Evolutionary conservation across 2,797 vertebrate species (phyloP), one percentile per base, ranked within the genome.

Genomic region (Odontamblyopus lacepedii): DNA sequence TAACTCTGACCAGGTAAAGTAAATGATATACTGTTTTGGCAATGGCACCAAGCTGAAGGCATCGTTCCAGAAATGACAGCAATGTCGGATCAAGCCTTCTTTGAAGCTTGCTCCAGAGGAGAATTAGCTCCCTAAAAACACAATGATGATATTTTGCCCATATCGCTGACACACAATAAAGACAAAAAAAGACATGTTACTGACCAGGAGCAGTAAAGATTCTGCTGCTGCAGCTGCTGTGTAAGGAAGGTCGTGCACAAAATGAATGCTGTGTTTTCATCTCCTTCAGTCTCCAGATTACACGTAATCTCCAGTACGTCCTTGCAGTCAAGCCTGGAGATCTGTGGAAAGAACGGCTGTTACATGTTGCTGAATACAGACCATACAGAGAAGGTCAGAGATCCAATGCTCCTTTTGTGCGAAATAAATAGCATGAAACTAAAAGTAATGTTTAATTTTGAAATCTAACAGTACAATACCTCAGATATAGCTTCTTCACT

Each of bases 161-260:
- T 66, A 8, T n/a, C 18, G 16, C 5, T 27, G 4, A 50, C 23
- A 51, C 50, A 51, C 12, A 51, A 50, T 66, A 29, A 51, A 18
- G 3, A 27, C 27, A 23, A 48, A 48, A 15, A 12, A 16, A 6
- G 6, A 16, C 38, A 65, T 27, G 9, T 18, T 1, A 95, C 97
- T 94, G 91, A 99, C 98, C 98, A 99, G 74, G 97, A 97, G 82
- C 94, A 97, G 90, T 96, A 95, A 16, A 95, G 92, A 78, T 85
- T 97, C 92, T 95, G 96, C 85, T 97, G 96, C 86, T 99, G 97
- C 57, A 99, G 96, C 87, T 99, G 98, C 86, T 98, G 97, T 60
- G 96, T 99, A 83, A 99, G 95, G 81, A 97, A 99, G 0, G 97
- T 99, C 61, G 98, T 99, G 89, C 98, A 99, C 80, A 99, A 94